phyloP scores from a whole-genome alignment of 2,797 vertebrate species.

The Craterocephalus amniculus region DNA sequence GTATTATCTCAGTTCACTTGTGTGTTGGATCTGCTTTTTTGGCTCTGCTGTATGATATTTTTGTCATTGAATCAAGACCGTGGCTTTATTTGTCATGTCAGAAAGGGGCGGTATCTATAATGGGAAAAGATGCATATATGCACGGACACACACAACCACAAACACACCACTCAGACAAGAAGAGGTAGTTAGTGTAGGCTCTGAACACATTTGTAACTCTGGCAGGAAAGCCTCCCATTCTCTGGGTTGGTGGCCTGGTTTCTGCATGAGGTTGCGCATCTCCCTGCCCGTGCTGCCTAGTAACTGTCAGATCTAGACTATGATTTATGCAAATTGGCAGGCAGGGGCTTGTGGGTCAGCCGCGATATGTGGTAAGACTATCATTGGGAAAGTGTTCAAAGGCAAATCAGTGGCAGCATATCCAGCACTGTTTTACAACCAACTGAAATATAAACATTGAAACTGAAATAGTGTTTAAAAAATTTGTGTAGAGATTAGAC shows the following conservation, averaged over 20 bases:
- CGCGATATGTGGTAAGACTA: constrained; percentile 73
- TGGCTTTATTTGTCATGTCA: constrained; percentile 57
- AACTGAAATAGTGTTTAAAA: not conserved
- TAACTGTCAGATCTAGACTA: constrained; percentile 81
- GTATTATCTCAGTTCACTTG: not conserved
- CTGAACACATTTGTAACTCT: constrained; percentile 81
- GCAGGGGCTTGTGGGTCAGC: constrained; percentile 80
- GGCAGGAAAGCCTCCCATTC: constrained; percentile 75
- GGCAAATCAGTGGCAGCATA: constrained; percentile 42
- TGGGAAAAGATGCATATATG: constrained; percentile 29
- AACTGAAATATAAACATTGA: constrained; percentile 6
- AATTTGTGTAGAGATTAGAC: not conserved
- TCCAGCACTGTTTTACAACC: not conserved
- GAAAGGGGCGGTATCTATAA: constrained; percentile 8
- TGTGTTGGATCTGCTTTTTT: constrained; percentile 15
- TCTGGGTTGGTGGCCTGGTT: constrained; percentile 82
- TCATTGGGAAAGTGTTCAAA: constrained; percentile 55
- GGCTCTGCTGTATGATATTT: not conserved
- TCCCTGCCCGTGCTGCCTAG: constrained; percentile 77
- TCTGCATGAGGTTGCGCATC: constrained; percentile 71
- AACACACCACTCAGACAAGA: constrained; percentile 39
- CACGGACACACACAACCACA: not conserved
- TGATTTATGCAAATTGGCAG: constrained; percentile 84
- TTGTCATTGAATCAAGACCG: constrained; percentile 1
- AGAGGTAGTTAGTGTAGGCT: constrained; percentile 65